Evolutionary conservation across 1,140 invertebrate genomes (phyloP).

Genomic region (Cydia strobilella): DNA sequence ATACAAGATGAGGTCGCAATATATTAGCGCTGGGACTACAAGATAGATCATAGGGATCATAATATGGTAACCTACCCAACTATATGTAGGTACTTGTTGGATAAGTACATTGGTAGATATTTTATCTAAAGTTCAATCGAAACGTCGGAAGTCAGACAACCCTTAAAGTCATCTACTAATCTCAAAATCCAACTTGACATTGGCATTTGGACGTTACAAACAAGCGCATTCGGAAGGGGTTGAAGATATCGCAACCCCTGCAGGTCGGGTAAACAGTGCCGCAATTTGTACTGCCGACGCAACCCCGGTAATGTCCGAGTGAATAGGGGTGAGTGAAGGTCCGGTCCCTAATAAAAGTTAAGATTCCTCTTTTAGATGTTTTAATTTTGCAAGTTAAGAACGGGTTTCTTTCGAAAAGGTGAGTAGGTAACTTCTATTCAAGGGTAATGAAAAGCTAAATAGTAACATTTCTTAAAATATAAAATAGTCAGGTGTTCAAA

Average conservation of each 20-base stretch:
- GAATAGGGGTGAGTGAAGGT: neutral
- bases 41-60: too few species aligned
- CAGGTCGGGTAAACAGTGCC: slow-evolving; percentile 66
- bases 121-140: slow-evolving; percentile 12
- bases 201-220: slow-evolving; percentile 46
- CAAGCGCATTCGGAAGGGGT: slow-evolving; percentile 63
- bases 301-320: slow-evolving; percentile 42
- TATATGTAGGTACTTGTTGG: too few species aligned
- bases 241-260: slow-evolving; percentile 56
- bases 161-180: slow-evolving; percentile 28
- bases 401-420: neutral
- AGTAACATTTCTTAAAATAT: neutral
- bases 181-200: slow-evolving; percentile 31
- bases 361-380: slow-evolving; percentile 5
- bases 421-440: neutral
- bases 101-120: too few species aligned
- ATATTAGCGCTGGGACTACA: neutral
- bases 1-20: neutral
- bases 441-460: neutral
- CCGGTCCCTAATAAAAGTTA: slow-evolving; percentile 29
- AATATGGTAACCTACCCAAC: too few species aligned
- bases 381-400: slow-evolving; percentile 6
- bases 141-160: slow-evolving; percentile 47
- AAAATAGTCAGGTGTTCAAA: neutral
- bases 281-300: slow-evolving; percentile 70